Conservation (phyloP, 2,888 invertebrate genomes). For the Rhimphoctona megacephalus region DNA sequence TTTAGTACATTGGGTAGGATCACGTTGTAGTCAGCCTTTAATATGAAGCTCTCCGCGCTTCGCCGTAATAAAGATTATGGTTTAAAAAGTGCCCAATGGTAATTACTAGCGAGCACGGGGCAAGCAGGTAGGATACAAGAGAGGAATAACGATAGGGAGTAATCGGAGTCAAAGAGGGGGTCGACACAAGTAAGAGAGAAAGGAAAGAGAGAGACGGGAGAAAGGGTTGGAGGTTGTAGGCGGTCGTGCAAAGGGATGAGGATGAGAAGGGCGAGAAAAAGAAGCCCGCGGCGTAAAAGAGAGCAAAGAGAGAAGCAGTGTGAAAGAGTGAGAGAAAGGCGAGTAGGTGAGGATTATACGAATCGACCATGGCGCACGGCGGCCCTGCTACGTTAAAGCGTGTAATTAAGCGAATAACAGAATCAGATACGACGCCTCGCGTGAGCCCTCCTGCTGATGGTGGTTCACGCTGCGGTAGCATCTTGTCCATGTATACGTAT, state of each 20-base stretch:
- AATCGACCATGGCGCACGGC: slow-evolving; percentile 78
- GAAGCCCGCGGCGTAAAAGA: slow-evolving; percentile 40
- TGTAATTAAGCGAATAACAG: slow-evolving; percentile 83
- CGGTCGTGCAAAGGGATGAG: slow-evolving; percentile 57
- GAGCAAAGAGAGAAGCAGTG: slow-evolving; percentile 67
- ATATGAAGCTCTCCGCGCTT: slow-evolving; percentile 34
- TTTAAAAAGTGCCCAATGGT: slow-evolving; percentile 65
- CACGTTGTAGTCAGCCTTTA: slow-evolving; percentile 35
- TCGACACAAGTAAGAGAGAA: slow-evolving; percentile 53
- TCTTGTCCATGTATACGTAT: slow-evolving; percentile 42
- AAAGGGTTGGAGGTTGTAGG: slow-evolving; percentile 70
- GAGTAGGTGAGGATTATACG: slow-evolving; percentile 80
- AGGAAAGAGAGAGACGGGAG: slow-evolving; percentile 54
- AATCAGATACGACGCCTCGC: slow-evolving; percentile 82
- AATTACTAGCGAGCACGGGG: slow-evolving; percentile 69
- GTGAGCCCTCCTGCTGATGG: slow-evolving; percentile 76
- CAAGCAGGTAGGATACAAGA: slow-evolving; percentile 19
- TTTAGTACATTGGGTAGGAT: slow-evolving; percentile 34
- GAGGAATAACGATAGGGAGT: slow-evolving; percentile 45
- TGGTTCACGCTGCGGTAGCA: slow-evolving; percentile 62
- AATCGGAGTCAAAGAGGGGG: slow-evolving; percentile 51
- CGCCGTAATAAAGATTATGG: slow-evolving; percentile 59
- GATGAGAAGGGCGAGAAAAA: slow-evolving; percentile 67
- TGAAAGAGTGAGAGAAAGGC: slow-evolving; percentile 69
- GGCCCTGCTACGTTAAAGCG: slow-evolving; percentile 79